These are phyloP conservation scores for Astur gentilis DNA, from an alignment of 2,113 vertebrate species.

Conservation along the genomic window DNA sequence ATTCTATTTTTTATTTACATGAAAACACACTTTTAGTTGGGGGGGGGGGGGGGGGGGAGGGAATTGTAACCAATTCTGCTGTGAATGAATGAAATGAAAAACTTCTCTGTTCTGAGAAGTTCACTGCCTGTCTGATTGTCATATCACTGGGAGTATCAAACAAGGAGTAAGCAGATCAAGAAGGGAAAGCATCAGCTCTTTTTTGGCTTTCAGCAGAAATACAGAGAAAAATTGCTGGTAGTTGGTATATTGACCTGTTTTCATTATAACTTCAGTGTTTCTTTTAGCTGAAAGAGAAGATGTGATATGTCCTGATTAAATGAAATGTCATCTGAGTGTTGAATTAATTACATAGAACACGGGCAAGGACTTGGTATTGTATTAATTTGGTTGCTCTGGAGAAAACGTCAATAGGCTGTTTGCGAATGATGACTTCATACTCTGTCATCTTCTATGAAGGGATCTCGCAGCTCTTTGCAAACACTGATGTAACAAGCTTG, in stretches of 20 bases:
- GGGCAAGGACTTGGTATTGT: background rate
- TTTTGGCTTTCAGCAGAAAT: slow-evolving; percentile 7
- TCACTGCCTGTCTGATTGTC: background rate
- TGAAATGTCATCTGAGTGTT: slow-evolving; percentile 34
- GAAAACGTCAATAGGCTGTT: background rate
- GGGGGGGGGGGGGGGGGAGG: no score
- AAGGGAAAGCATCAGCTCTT: background rate
- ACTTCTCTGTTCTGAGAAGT: background rate
- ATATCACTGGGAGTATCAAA: background rate
- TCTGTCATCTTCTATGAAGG: background rate
- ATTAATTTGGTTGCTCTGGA: slow-evolving; percentile 24
- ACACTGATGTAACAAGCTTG: background rate
- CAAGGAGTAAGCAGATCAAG: background rate
- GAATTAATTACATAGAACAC: slow-evolving; percentile 28
- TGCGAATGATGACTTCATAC: background rate
- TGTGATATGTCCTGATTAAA: slow-evolving; percentile 65
- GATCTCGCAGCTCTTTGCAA: background rate
- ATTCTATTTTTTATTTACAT: background rate
- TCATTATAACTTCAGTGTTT: slow-evolving; percentile 40
- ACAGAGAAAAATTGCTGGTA: background rate
- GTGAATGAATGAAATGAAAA: background rate
- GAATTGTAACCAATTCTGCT: background rate
- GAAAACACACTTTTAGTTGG: background rate
- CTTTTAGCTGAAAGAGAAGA: slow-evolving; percentile 50
- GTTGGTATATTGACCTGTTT: slow-evolving; percentile 46